Evolutionary conservation across 2,797 vertebrate genomes (phyloP).

Genomic region (Falco columbarius): DNA sequence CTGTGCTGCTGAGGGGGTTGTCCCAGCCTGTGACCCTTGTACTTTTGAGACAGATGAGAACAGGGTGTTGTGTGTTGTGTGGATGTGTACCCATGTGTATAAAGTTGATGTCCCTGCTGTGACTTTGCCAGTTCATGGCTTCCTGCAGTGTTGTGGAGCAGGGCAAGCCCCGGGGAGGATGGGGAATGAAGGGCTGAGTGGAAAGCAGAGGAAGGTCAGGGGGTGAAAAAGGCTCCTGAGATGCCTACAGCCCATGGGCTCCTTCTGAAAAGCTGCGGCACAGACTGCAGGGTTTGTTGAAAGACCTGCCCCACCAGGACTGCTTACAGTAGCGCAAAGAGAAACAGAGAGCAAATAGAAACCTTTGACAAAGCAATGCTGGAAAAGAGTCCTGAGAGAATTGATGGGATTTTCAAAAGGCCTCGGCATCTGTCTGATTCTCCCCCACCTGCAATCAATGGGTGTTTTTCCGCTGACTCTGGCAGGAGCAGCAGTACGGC

Average conservation of each 20-base stretch:
- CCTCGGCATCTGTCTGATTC: neutral
- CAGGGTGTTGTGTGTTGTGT: neutral
- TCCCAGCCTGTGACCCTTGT: neutral
- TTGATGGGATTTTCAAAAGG: neutral
- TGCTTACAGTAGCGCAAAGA: neutral
- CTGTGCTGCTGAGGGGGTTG: neutral
- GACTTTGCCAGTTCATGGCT: neutral
- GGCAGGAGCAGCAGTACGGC: neutral
- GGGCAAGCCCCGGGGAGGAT: neutral
- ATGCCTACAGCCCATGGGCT: neutral
- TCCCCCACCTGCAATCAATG: neutral
- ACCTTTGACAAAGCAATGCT: neutral
- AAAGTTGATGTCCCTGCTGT: neutral
- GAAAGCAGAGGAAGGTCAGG: neutral
- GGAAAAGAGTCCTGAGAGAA: neutral
- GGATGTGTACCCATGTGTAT: neutral
- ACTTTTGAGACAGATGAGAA: neutral
- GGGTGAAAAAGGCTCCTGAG: neutral
- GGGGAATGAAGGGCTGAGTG: neutral
- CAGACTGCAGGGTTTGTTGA: neutral
- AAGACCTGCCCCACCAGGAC: neutral
- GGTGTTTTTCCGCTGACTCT: neutral
- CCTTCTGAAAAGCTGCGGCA: neutral
- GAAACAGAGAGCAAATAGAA: neutral
- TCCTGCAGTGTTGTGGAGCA: neutral